phyloP scores from a whole-genome alignment of 2,797 vertebrate genomes.

The Todus mexicanus region DNA sequence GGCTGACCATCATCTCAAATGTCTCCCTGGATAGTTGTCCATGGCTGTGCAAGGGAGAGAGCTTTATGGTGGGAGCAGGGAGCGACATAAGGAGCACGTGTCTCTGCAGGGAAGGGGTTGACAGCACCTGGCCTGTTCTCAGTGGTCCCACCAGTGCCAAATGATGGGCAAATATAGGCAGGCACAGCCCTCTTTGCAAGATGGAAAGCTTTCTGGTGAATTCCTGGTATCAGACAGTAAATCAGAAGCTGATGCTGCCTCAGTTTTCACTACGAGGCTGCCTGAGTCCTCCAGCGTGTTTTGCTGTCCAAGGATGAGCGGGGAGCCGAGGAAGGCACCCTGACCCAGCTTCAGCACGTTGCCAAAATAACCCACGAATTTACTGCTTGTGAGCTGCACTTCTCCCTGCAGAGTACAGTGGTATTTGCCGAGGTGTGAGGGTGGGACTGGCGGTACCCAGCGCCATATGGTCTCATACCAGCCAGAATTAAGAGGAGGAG shows the following conservation, averaged over 20 bases:
- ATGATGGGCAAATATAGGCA: neutral
- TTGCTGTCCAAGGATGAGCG: neutral
- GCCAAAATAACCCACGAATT: fast-evolving
- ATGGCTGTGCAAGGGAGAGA: neutral
- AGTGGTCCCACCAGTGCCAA: neutral
- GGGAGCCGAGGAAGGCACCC: neutral
- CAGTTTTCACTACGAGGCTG: fast-evolving
- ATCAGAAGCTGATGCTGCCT: neutral
- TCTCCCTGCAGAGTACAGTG: neutral
- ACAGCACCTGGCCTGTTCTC: neutral
- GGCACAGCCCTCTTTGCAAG: neutral
- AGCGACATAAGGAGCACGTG: fast-evolving
- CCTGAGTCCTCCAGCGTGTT: neutral
- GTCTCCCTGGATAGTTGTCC: fast-evolving
- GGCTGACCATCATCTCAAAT: neutral
- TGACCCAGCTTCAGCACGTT: neutral
- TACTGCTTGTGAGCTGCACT: neutral
- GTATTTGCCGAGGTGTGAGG: fast-evolving
- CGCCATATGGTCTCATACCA: neutral
- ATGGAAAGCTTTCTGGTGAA: neutral
- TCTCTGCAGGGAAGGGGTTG: neutral
- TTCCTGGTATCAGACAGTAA: fast-evolving
- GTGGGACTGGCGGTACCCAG: neutral
- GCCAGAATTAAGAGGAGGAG: neutral
- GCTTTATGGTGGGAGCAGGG: neutral